Base-by-base conservation (phyloP, 1,140 invertebrate genomes). In the Drosophila fuyamai region DNA sequence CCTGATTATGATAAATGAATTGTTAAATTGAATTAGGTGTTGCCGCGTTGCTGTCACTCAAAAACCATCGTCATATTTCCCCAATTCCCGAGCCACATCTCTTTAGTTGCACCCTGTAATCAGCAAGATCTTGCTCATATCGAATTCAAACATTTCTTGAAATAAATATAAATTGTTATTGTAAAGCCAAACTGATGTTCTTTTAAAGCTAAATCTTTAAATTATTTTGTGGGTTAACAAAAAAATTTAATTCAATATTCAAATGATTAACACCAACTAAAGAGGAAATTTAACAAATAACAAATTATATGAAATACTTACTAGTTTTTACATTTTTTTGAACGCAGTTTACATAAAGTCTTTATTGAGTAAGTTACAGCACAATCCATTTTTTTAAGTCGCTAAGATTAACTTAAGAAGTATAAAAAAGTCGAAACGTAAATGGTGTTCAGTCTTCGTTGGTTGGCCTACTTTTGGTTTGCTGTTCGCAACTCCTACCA, bases 21-120 rank as follows among this genome's bases (percentile, higher is more conserved):
- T 89, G 84, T 89, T 89, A 89, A 89, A 89, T 89, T 89, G 84
- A 89, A 89, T 89, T 89, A 89, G 84, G 84, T 89, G 84, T 89
- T 89, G 84, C 81, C 80, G 77, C 60, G 78, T 60, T 76, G 80
- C 84, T 89, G 84, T 89, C 84, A 89, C 84, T 89, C 84, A 89
- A 76, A 78, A 62, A 48, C 59, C 77, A 47, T 73, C 72, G 76
- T 76, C 80, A 79, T 62, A 68, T 76, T 62, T 88, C 56, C 55
- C 73, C 76, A 35, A 41, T 16, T 35, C 44, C 67, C 32, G 32
- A 13, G 29, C 16, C 43, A 10, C 48, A 32, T 14, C n/a, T 27
- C n/a, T 29, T 44, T 53, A 7, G 7, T 16, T 0, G 23, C 66
- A 66, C 65, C 47, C 65, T 53, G 18, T 53, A 66, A 40, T 56